Base-by-base conservation (phyloP, 2,888 invertebrate genomes). In the Trachelus tabidus region DNA sequence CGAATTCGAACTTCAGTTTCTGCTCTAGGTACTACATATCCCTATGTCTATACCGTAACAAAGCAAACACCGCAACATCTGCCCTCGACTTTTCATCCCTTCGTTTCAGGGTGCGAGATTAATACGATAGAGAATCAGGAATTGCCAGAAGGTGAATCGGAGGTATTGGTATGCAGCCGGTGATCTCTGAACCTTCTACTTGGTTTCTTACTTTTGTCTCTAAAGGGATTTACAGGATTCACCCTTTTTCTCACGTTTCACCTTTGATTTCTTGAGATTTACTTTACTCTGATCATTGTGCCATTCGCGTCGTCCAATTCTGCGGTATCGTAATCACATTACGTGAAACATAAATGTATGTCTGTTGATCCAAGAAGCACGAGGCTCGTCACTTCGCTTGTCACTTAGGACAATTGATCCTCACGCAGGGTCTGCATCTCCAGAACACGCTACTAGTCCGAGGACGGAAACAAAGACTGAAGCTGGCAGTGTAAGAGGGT, bases 21-120 rank as follows among this genome's bases (percentile, higher is more conserved):
- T 23, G 56, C 56, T 56, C 56, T 56, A 23, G 56, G 56, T 56
- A 56, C 56, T 56, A 56, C 15, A 56, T 23, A 56, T 56, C 56
- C 56, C 56, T 56, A 23, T 23, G 56, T 81, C 73, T 23, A 23
- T 77, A 75, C 78, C 33, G 79, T 76, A 77, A 84, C 81, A 84
- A 83, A 83, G 82, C 81, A 82, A 82, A 83, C 81, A 79, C 80
- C 80, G 69, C 69, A 79, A 80, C 81, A 81, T 80, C 81, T 82
- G 79, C 56, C 56, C 56, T 56, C 56, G 56, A 56, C 56, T 56
- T 56, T 56, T 56, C 56, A 56, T 56, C 56, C 56, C 56, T 56
- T 23, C 56, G 23, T 56, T 56, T 56, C 23, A 23, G 56, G 56
- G 56, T 56, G 56, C 56, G 56, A 56, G 56, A 56, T 56, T 56